These are phyloP conservation scores for Pantala flavescens DNA, from an alignment of 1,140 invertebrate genomes.

Conservation along the genomic window DNA sequence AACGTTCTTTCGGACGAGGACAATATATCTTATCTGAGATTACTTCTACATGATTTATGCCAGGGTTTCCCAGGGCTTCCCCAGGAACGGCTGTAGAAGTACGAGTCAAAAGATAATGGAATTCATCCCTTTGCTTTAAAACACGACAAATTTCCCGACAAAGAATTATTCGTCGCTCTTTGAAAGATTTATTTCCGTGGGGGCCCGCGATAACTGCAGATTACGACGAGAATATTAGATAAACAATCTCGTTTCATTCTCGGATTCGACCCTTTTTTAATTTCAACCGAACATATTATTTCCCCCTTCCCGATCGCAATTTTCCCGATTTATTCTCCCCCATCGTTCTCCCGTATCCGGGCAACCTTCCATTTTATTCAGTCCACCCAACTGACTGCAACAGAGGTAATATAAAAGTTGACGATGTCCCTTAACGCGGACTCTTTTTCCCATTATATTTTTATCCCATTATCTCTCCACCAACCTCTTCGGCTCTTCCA, in stretches of 20 bases:
- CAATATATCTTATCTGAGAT: too few relatives aligned
- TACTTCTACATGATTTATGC: too few relatives aligned
- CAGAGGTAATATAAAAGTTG: slow-evolving; percentile 2
- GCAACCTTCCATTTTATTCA: neutral
- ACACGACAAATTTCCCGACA: too few relatives aligned
- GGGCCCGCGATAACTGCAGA: neutral
- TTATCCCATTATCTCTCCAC: neutral
- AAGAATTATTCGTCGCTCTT: too few relatives aligned
- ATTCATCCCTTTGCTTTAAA: too few relatives aligned
- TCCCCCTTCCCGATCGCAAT: neutral
- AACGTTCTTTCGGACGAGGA: too few relatives aligned
- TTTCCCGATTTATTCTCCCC: neutral
- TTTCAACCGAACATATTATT: neutral
- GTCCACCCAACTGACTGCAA: neutral
- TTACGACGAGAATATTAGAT: neutral
- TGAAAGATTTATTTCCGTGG: too few relatives aligned
- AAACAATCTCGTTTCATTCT: neutral
- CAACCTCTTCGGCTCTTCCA: neutral
- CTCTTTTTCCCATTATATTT: neutral
- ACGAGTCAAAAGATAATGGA: too few relatives aligned
- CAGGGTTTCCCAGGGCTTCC: too few relatives aligned
- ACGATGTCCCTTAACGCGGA: neutral
- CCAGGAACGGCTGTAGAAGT: too few relatives aligned
- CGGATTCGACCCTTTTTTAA: neutral
- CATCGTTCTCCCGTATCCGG: neutral